Conservation (phyloP, 2,888 invertebrate genomes). For the Yponomeuta malinellus region DNA sequence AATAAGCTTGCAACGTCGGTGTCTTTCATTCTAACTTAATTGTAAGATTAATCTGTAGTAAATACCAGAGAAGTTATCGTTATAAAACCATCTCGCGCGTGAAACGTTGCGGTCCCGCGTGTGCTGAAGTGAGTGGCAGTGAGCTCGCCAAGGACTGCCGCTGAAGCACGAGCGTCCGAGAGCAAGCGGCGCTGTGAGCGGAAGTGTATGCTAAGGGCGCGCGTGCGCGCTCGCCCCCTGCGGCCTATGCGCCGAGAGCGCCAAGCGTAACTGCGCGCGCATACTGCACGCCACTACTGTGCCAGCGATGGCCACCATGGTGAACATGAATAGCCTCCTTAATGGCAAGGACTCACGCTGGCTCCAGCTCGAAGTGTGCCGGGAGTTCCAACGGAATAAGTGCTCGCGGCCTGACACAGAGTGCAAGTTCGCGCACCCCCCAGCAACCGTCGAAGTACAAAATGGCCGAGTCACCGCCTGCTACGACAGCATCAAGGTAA, state of each 20-base stretch:
- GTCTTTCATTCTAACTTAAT: slow-evolving; percentile 70
- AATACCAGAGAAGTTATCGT: slow-evolving; percentile 32
- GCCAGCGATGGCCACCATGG: slow-evolving; percentile 87
- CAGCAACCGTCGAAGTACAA: slow-evolving; percentile 99
- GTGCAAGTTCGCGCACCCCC: slow-evolving; percentile 99
- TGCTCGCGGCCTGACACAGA: slow-evolving; percentile 99
- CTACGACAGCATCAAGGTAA: slow-evolving; percentile 99
- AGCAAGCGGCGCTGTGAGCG: slow-evolving; percentile 27
- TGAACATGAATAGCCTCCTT: slow-evolving; percentile 96
- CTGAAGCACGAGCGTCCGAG: slow-evolving; percentile 32
- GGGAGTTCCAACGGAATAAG: slow-evolving; percentile 99
- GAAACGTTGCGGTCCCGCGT: slow-evolving; percentile 40
- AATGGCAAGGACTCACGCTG: slow-evolving; percentile 99
- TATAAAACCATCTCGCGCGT: slow-evolving; percentile 32
- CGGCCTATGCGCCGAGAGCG: slow-evolving; percentile 72
- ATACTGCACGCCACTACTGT: slow-evolving; percentile 45
- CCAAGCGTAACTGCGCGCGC: slow-evolving; percentile 64
- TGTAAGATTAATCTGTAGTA: slow-evolving; percentile 64
- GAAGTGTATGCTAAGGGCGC: slow-evolving; percentile 64
- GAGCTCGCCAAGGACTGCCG: slow-evolving; percentile 26
- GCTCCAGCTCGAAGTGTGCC: slow-evolving; percentile 99
- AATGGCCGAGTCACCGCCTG: slow-evolving; percentile 99
- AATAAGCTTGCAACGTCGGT: slow-evolving; percentile 74
- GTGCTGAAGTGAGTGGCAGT: slow-evolving; percentile 57
- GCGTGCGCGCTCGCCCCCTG: slow-evolving; percentile 59